These are phyloP conservation scores for Phrynocephalus versicolor DNA, from an alignment of 2,113 vertebrate genomes.

Conservation along the genomic window DNA sequence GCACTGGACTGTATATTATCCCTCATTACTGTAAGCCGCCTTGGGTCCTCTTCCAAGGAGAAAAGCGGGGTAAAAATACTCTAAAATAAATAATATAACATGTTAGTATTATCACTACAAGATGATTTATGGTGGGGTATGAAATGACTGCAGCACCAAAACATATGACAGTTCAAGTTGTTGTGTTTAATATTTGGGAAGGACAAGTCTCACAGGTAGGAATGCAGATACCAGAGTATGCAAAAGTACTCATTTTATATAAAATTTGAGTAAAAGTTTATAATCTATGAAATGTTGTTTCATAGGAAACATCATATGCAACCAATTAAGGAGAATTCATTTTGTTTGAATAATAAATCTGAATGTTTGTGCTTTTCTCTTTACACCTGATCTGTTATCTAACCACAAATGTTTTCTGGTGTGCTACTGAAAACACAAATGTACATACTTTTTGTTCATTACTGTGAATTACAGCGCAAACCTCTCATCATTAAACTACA, in stretches of 20 bases:
- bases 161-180: neutral
- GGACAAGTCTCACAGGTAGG: slow-evolving; percentile 32
- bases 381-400: neutral
- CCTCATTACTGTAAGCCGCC: too few relatives aligned
- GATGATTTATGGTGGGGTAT: neutral
- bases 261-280: neutral
- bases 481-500: slow-evolving; percentile 41
- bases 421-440: slow-evolving; percentile 27
- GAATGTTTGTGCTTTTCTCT: neutral
- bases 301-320: neutral
- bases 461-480: slow-evolving; percentile 53
- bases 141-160: neutral
- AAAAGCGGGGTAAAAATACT: too few relatives aligned
- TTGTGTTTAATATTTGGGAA: neutral
- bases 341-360: slow-evolving; percentile 24
- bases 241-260: neutral
- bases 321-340: slow-evolving; percentile 8
- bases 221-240: slow-evolving; percentile 16
- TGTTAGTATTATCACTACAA: neutral
- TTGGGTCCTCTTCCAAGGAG: too few relatives aligned
- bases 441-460: slow-evolving; percentile 32
- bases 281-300: slow-evolving; percentile 25
- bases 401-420: neutral
- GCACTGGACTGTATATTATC: too few relatives aligned
- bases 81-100: neutral